Base-by-base conservation (phyloP, 2,888 invertebrate species). In the Dorcus parallelipipedus region DNA sequence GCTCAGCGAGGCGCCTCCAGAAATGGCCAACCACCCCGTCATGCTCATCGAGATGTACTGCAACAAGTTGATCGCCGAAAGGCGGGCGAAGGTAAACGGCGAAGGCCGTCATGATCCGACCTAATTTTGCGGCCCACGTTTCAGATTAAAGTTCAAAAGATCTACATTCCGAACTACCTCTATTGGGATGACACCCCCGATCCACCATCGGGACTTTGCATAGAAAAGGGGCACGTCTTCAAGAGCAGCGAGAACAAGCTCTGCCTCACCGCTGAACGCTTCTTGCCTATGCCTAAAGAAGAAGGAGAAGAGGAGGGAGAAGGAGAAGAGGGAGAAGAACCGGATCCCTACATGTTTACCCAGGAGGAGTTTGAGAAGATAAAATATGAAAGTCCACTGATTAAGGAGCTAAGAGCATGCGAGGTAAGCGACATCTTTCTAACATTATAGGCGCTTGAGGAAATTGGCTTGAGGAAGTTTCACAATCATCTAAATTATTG, bases 21-120 rank as follows among this genome's bases (percentile, higher is more conserved):
- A 87, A 69, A 80, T 88, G 72, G 83, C 80, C 66, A 78, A 84
- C 60, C 88, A 88, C 74, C 88, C 88, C 0, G 84, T 89, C 3
- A 87, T 88, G 75, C 82, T 84, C n/a, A 85, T 86, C 67, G 85
- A 85, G 59, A 69, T 64, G 43, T 82, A 81, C 62, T 81, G 82
- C 60, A 79, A 79, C 63, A 71, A 77, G 55, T 72, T 83, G 60
- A 81, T 82, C 59, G 76, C 76, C 9, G 81, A 80, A 62, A 73
- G 80, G 61, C 76, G 83, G 56, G 78, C 81, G 3, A 82, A 81
- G 78, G 83, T 82, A 59, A 9, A n/a, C 17, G 26, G 26, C 26
- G 26, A 7, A 6, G 6, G 26, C 39, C 3, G 14, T 43, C 43
- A 14, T n/a, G 5, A 8, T 9, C 3, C 42, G 6, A 26, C n/a